phyloP scores from a whole-genome alignment of 2,888 invertebrate species.

The Mythimna lalbum region DNA sequence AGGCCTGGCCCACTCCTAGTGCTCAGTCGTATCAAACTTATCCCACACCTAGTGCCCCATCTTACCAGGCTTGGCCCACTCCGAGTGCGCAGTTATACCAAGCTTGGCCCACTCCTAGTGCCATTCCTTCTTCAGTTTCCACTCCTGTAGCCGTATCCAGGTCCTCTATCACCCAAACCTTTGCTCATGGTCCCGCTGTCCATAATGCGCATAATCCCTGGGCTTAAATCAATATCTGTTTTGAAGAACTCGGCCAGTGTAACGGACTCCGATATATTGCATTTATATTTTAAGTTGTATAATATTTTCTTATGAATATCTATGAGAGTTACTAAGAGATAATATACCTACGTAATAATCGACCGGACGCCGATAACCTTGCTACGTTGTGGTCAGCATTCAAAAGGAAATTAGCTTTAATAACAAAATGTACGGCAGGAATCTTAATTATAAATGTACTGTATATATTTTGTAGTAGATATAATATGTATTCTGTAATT shows the following conservation, averaged over 20 bases:
- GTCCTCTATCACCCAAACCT: slow-evolving; percentile 78
- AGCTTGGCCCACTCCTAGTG: slow-evolving; percentile 53
- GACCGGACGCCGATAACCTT: slow-evolving; percentile 76
- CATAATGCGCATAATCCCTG: slow-evolving; percentile 71
- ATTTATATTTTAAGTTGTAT: slow-evolving; percentile 72
- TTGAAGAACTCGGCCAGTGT: slow-evolving; percentile 5
- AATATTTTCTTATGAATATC: slow-evolving; percentile 62
- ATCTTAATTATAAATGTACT: slow-evolving; percentile 44
- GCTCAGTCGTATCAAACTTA: slow-evolving; percentile 34
- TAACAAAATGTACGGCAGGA: slow-evolving; percentile 34
- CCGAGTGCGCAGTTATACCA: slow-evolving; percentile 42
- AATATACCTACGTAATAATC: slow-evolving; percentile 73
- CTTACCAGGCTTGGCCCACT: slow-evolving; percentile 55
- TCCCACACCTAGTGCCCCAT: slow-evolving; percentile 58
- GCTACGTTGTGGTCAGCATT: slow-evolving; percentile 66
- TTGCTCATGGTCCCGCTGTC: slow-evolving; percentile 68
- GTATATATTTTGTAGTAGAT: slow-evolving; percentile 22
- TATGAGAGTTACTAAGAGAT: slow-evolving; percentile 70
- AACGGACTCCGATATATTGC: slow-evolving; percentile 68
- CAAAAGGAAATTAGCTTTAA: slow-evolving; percentile 72
- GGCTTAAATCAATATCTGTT: slow-evolving; percentile 65
- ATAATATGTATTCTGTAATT: slow-evolving; percentile 62
- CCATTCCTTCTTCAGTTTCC: slow-evolving; percentile 64
- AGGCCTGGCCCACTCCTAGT: slow-evolving; percentile 17
- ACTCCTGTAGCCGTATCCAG: slow-evolving; percentile 77